A percentile compares a stretch with the other conserved stretches of the same genome.
These are phyloP conservation scores for Aurelia aurita DNA, from an alignment of 30 jellyfish, hydroid and myxozoan species.

Conservation along the genomic window DNA sequence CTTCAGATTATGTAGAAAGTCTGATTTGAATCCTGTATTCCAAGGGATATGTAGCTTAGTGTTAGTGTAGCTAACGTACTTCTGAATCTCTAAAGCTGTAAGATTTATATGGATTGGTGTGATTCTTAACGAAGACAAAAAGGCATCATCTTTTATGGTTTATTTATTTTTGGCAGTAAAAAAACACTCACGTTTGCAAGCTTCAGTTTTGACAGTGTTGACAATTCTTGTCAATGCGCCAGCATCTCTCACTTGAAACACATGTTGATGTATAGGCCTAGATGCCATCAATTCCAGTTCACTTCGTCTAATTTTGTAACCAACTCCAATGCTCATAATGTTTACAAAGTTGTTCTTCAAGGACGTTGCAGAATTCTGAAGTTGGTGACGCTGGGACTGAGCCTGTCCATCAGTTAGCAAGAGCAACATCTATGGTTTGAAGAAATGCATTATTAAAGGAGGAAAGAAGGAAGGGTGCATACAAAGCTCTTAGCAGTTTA, in stretches of 20 bases:
- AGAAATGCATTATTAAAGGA: no score
- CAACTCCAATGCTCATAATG: slow-evolving; percentile 79
- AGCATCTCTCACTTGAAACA: slow-evolving; percentile 73
- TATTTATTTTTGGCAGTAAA: neutral
- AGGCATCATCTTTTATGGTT: no score
- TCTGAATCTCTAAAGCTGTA: no score
- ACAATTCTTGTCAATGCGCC: slow-evolving; percentile 52
- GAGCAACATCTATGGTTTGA: slow-evolving; percentile 45
- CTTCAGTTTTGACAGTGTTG: slow-evolving; percentile 65
- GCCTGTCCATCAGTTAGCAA: slow-evolving; percentile 80
- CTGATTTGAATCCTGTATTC: no score
- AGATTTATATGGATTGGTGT: no score
- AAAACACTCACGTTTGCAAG: slow-evolving; percentile 78
- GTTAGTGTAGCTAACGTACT: no score
- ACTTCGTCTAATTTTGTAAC: slow-evolving; percentile 34
- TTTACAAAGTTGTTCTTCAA: slow-evolving; percentile 69
- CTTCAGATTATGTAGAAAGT: no score
- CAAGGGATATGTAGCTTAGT: no score
- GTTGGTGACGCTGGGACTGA: slow-evolving; percentile 39
- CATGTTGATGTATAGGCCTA: slow-evolving; percentile 61
- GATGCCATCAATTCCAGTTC: slow-evolving; percentile 80
- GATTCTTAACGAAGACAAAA: no score
- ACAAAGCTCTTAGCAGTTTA: no score
- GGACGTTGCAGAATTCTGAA: slow-evolving; percentile 64
- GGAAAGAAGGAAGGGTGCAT: no score